Conservation (phyloP, 37 sponge, comb jelly and placozoan species). For the Ianthella basta region DNA sequence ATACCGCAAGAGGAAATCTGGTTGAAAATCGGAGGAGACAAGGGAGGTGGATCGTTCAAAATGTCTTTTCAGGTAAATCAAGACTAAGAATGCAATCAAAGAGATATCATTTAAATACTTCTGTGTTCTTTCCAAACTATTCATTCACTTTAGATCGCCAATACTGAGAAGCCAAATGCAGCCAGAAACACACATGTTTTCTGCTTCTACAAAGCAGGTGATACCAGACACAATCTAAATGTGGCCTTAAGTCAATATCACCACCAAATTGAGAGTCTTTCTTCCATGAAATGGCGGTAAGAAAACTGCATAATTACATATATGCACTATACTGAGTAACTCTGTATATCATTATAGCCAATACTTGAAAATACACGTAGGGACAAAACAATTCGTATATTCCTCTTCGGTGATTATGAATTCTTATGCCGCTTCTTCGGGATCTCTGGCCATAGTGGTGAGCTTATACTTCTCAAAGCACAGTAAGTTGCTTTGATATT, state of each 20-base stretch:
- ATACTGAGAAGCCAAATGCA: constrained; percentile 41
- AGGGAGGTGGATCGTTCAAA: constrained; percentile 49
- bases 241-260: constrained; percentile 18
- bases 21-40: constrained; percentile 62
- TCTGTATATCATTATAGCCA: not conserved
- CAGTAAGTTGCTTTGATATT: not conserved
- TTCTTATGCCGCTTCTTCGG: constrained; percentile 32
- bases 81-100: too few relatives aligned
- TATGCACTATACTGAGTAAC: not conserved
- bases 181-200: constrained; percentile 44
- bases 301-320: not conserved
- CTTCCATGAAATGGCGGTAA: constrained; percentile 35
- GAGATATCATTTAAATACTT: too few relatives aligned
- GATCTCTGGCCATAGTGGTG: constrained; percentile 44
- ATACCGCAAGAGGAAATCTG: constrained; percentile 52
- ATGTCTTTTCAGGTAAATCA: constrained; percentile 55
- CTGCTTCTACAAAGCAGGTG: constrained; percentile 33
- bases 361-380: not conserved
- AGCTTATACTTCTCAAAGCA: too few relatives aligned
- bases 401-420: constrained; percentile 53
- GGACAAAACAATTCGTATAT: constrained; percentile 27
- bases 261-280: constrained; percentile 7
- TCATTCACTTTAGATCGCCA: too few relatives aligned
- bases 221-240: constrained; percentile 40
- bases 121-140: too few relatives aligned